Evolutionary conservation across 2,888 invertebrate species (phyloP).

Genomic region (Lypha dubia): DNA sequence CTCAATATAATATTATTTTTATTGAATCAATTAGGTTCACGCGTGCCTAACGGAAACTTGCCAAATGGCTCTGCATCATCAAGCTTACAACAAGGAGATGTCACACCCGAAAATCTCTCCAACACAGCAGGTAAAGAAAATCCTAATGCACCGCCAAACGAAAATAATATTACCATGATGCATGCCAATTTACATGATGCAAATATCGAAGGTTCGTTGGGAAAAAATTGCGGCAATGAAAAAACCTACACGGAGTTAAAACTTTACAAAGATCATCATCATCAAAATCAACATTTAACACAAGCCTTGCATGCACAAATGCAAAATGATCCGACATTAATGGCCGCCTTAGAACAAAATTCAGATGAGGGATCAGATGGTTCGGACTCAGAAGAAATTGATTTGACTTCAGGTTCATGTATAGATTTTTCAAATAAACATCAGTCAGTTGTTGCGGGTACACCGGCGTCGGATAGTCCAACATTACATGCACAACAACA

Average conservation of each 20-base stretch:
- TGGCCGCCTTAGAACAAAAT: slow-evolving; percentile 76
- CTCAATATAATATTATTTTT: background rate
- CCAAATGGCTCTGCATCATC: slow-evolving; percentile 71
- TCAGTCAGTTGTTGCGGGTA: slow-evolving; percentile 35
- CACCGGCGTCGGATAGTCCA: slow-evolving; percentile 43
- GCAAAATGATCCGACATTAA: slow-evolving; percentile 71
- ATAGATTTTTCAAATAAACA: slow-evolving; percentile 83
- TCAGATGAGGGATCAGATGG: slow-evolving; percentile 82
- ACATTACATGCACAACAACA: slow-evolving; percentile 54
- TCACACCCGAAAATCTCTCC: slow-evolving; percentile 80
- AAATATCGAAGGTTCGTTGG: slow-evolving; percentile 63
- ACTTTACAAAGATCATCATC: slow-evolving; percentile 79
- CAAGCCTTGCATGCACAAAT: slow-evolving; percentile 68
- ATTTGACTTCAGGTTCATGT: slow-evolving; percentile 83
- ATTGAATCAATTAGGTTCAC: slow-evolving; percentile 69
- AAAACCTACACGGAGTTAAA: slow-evolving; percentile 83
- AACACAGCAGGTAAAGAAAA: slow-evolving; percentile 75
- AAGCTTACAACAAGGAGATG: slow-evolving; percentile 69
- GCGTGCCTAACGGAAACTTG: slow-evolving; percentile 61
- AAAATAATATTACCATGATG: slow-evolving; percentile 81
- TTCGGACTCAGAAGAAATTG: slow-evolving; percentile 83
- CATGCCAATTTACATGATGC: slow-evolving; percentile 80
- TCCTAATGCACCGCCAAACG: slow-evolving; percentile 70
- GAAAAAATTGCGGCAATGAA: slow-evolving; percentile 75
- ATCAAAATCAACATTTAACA: slow-evolving; percentile 66